Base-by-base conservation (phyloP, 2,888 invertebrate genomes). In the Drosophila koepferae region DNA sequence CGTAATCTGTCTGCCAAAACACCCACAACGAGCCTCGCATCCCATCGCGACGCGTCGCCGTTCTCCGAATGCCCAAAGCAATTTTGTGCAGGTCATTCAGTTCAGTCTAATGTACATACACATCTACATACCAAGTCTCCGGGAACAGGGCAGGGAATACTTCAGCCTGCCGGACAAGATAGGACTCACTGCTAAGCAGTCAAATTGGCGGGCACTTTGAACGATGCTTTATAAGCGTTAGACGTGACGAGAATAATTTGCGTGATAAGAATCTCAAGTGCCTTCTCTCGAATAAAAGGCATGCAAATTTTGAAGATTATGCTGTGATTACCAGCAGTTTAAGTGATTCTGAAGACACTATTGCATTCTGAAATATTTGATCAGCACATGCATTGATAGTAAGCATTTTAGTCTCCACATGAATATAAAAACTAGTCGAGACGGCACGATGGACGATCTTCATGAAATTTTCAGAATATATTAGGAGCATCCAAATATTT, bases 221-320 rank as follows among this genome's bases (percentile, higher is more conserved):
- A 72, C 67, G 70, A 82, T 77, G 71, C 75, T 72, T 83, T 66
- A 82, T 75, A 74, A 74, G 81, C 81, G 75, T 81, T 84, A 90
- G 88, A 91, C 91, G 91, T 91, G 91, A 91, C 82, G 82, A 89
- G 91, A 91, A 91, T 91, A 91, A 91, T 91, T 89, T 90, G 80
- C 64, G 70, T 71, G 89, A 91, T 90, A 89, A 87, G 80, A 77
- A 91, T 91, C 88, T 85, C 79, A 81, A 91, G 86, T 82, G 79
- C 81, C 85, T 70, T 74, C 74, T 72, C 74, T 81, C 63, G 69
- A 79, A 79, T 73, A 79, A 79, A 77, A 82, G 78, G 84, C 87
- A 91, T 91, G 91, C 91, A 91, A 91, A 91, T 91, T 91, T 91
- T 72, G 66, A 85, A 91, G 91, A 91, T 91, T 91, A 91, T 82